Base-by-base conservation (phyloP, 2,113 vertebrate species). In the Tetrao urogallus region DNA sequence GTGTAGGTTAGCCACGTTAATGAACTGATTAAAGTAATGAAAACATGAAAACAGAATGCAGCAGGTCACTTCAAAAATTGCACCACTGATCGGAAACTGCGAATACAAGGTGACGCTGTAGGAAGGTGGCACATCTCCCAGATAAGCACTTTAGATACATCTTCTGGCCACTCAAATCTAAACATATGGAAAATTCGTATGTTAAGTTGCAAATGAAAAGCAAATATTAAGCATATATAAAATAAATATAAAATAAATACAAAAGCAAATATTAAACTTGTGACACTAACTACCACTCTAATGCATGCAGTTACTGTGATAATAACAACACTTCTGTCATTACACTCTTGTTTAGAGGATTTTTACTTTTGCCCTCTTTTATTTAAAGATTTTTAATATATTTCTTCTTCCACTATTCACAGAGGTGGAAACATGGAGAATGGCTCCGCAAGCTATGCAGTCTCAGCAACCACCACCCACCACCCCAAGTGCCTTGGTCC, bases 131-230 rank as follows among this genome's bases (percentile, higher is more conserved):
- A 30, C 80, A 71, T 45, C 74, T 67, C 32, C 75, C 63, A 82
- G 71, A 73, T 27, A 10, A 56, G 14, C 34, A 60, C 47, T 56
- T 82, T 77, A 76, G 30, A 36, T 50, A 36, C 30, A n/a, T 67
- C 82, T 96, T 80, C 43, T 88, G 64, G 48, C 28, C 22, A 28
- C 21, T 82, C n/a, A 54, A 60, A 25, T 79, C 34, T 52, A 56
- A 92, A n/a, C 43, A 34, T 70, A 38, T 61, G 42, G 48, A 52
- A 74, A 69, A 84, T 43, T 86, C 15, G 22, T 40, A 57, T 40
- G 48, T 40, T 66, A 58, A 89, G 77, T 89, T 92, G 48, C 67
- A 92, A 79, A 76, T 56, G 78, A 88, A 86, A 95, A 76, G 34
- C 63, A 92, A 38, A 38, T 38, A 38, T 38, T 38, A 38, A 38